A percentile compares a stretch with the other conserved stretches of the same genome.
phyloP scores from a whole-genome alignment of 2,113 vertebrate species.

The Neogale vison region DNA sequence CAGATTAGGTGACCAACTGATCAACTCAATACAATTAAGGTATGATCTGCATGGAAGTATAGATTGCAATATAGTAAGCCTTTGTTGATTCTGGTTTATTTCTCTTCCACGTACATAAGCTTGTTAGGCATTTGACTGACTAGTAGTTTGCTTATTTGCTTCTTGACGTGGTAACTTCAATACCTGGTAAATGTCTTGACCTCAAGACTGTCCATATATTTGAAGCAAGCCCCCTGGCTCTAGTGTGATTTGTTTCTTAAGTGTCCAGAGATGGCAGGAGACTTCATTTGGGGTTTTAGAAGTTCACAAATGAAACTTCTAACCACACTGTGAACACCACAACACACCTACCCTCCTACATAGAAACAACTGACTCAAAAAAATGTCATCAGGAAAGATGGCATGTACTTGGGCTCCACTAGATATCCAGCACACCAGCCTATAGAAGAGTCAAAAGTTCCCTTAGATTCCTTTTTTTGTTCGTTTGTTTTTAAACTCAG shows the following conservation, averaged over 20 bases:
- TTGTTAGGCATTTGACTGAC: not conserved
- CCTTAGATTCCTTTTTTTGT: not conserved
- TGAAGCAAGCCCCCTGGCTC: not conserved
- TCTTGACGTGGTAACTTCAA: not conserved
- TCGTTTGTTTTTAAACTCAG: not conserved
- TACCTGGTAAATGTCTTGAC: not conserved
- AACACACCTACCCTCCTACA: not conserved
- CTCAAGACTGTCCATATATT: not conserved
- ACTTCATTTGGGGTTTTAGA: not conserved
- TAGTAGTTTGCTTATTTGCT: not conserved
- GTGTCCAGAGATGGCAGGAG: not conserved
- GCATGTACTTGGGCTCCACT: not conserved
- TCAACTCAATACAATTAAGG: not conserved
- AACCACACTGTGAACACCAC: too few species aligned
- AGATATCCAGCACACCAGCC: not conserved
- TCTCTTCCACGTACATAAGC: not conserved
- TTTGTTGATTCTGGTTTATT: not conserved
- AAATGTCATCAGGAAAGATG: not conserved
- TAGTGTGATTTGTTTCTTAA: not conserved
- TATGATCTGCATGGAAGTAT: not conserved
- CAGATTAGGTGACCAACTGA: not conserved
- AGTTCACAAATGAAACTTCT: not conserved
- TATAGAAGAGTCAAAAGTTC: not conserved
- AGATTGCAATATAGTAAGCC: not conserved
- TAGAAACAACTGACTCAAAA: not conserved